Conservation (phyloP, 2,113 vertebrate genomes). For the Dasypus novemcinctus region DNA sequence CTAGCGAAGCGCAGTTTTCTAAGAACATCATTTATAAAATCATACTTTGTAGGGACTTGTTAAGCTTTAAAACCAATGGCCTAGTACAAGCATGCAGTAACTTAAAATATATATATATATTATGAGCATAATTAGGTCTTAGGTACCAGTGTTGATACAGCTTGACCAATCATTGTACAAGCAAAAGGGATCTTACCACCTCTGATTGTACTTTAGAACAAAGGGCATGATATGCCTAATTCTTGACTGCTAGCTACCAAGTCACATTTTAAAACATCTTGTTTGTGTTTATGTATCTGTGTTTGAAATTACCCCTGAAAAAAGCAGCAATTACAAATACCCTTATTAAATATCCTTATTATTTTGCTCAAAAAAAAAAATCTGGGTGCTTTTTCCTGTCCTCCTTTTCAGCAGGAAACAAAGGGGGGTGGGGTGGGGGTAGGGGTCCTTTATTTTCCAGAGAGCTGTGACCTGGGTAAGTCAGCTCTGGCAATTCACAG, state of each 20-base stretch:
- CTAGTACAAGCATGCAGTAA: slow-evolving; percentile 86
- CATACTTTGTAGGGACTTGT: slow-evolving; percentile 74
- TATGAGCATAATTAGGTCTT: slow-evolving; percentile 81
- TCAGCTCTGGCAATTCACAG: slow-evolving; percentile 84
- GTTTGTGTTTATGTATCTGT: slow-evolving; percentile 10
- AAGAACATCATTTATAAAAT: slow-evolving; percentile 78
- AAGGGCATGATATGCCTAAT: slow-evolving; percentile 79
- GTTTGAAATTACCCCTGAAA: slow-evolving; percentile 88
- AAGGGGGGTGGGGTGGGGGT: slow-evolving; percentile 84
- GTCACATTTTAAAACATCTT: slow-evolving; percentile 84
- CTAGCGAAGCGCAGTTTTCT: slow-evolving; percentile 78
- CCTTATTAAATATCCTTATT: slow-evolving; percentile 83
- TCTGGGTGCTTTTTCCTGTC: slow-evolving; percentile 75
- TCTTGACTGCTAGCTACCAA: slow-evolving; percentile 83
- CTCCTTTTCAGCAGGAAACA: slow-evolving; percentile 83
- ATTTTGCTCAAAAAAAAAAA: slow-evolving; percentile 4
- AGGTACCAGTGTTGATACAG: slow-evolving; percentile 86
- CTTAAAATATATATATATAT: slow-evolving; percentile 73
- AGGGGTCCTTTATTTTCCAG: slow-evolving; percentile 83
- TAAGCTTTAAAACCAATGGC: slow-evolving; percentile 78
- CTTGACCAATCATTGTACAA: slow-evolving; percentile 84
- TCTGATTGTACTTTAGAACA: slow-evolving; percentile 82
- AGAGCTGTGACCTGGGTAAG: slow-evolving; percentile 78
- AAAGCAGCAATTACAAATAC: slow-evolving; percentile 90
- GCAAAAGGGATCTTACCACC: slow-evolving; percentile 81